Evolutionary conservation across 2,888 invertebrate genomes (phyloP).

Genomic region (Sericinus montela): DNA sequence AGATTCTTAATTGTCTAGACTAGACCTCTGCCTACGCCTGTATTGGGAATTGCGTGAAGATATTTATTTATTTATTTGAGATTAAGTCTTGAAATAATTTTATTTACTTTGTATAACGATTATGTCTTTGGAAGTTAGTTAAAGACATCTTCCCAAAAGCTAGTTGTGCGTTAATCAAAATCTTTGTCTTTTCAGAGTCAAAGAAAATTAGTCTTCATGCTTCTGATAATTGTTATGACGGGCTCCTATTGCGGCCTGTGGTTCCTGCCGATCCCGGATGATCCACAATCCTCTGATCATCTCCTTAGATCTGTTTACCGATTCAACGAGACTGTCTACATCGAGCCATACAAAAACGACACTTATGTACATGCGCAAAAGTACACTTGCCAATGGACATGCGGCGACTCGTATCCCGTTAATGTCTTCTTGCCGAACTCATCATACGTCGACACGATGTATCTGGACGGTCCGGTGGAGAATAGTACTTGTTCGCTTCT

Average conservation of each 20-base stretch:
- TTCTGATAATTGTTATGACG: constrained; percentile 82
- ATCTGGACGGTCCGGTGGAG: constrained; percentile 39
- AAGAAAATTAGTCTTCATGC: constrained; percentile 86
- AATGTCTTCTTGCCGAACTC: constrained; percentile 52
- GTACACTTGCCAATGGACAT: constrained; percentile 63
- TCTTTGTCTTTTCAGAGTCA: constrained; percentile 54
- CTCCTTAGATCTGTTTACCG: constrained; percentile 48
- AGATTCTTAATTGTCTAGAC: too few relatives aligned
- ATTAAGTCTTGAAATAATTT: too few relatives aligned
- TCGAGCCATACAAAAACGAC: constrained; percentile 36
- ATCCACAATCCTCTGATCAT: constrained; percentile 28
- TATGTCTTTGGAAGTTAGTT: too few relatives aligned
- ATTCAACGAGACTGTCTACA: constrained; percentile 56
- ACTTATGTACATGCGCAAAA: constrained; percentile 39
- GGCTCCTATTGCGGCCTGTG: constrained; percentile 84
- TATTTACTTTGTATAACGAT: too few relatives aligned
- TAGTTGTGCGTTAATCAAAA: not conserved
- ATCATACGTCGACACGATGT: constrained; percentile 50
- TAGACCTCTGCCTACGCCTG: too few relatives aligned
- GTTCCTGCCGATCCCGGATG: constrained; percentile 66
- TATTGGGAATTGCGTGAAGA: too few relatives aligned
- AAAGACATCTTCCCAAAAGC: too few relatives aligned
- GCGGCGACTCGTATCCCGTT: constrained; percentile 39
- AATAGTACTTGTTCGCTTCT: constrained; percentile 52
- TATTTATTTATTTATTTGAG: too few relatives aligned